phyloP scores from a whole-genome alignment of 2,797 vertebrate genomes.

The Aulostomus chinensis region DNA sequence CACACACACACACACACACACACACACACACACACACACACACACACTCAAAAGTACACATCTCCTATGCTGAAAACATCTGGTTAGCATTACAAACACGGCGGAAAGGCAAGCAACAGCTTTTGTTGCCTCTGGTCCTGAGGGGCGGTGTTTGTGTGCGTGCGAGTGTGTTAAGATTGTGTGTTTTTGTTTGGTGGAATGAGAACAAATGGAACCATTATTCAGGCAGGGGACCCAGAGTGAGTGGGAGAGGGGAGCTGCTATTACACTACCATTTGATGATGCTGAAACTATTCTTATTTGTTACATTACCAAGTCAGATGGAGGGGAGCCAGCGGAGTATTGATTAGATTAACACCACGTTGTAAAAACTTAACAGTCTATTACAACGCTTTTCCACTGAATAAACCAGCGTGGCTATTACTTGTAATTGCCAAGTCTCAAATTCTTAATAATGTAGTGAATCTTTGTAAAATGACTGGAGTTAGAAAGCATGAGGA shows the following conservation, averaged over 20 bases:
- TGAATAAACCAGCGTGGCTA: slow-evolving; percentile 43
- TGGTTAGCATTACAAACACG: slow-evolving; percentile 84
- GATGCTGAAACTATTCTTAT: slow-evolving; percentile 37
- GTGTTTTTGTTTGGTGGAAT: slow-evolving; percentile 48
- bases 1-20: slow-evolving; percentile 39
- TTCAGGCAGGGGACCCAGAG: slow-evolving; percentile 72
- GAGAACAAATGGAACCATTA: slow-evolving; percentile 83
- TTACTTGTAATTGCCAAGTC: slow-evolving; percentile 21
- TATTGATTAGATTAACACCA: slow-evolving; percentile 52
- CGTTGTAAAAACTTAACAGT: slow-evolving; percentile 27
- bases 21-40: slow-evolving; percentile 22
- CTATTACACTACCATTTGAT: slow-evolving; percentile 42
- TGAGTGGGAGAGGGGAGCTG: slow-evolving; percentile 57
- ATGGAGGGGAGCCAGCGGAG: slow-evolving; percentile 15
- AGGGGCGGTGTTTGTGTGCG: slow-evolving; percentile 46
- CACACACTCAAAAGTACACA: slow-evolving; percentile 37
- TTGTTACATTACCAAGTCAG: slow-evolving; percentile 34
- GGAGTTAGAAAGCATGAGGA: neutral
- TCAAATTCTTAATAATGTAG: slow-evolving; percentile 19
- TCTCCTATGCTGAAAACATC: slow-evolving; percentile 81
- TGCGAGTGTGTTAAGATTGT: slow-evolving; percentile 25
- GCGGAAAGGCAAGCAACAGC: slow-evolving; percentile 81
- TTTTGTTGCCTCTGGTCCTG: slow-evolving; percentile 81
- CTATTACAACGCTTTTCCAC: slow-evolving; percentile 49
- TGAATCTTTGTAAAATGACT: slow-evolving; percentile 38